These are phyloP conservation scores for Araneus ventricosus DNA, from an alignment of 1,140 invertebrate species.

Conservation along the genomic window DNA sequence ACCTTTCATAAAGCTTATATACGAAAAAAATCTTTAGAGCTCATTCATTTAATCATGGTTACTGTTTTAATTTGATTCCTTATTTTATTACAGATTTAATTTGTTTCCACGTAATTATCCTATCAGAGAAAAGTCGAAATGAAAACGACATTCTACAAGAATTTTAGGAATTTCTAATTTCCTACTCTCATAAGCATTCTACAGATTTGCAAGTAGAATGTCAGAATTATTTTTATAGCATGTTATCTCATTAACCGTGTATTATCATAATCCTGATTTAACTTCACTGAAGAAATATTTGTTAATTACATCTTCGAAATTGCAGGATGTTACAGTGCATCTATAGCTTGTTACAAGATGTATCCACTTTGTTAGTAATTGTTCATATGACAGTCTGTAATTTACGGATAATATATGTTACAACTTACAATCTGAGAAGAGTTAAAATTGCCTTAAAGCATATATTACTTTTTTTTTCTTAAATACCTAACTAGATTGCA, in stretches of 20 bases:
- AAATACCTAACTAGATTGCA: too few relatives aligned
- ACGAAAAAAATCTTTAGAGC: too few relatives aligned
- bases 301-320: conserved; percentile 39
- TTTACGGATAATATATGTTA: background rate
- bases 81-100: too few relatives aligned
- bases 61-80: too few relatives aligned
- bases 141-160: too few relatives aligned
- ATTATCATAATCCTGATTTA: conserved; percentile 33
- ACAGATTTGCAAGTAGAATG: background rate
- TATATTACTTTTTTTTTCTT: background rate
- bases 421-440: background rate
- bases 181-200: too few relatives aligned
- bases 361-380: conserved; percentile 35
- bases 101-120: too few relatives aligned
- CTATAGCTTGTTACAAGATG: background rate
- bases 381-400: background rate
- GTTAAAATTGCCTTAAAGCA: background rate
- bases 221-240: background rate
- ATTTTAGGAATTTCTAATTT: too few relatives aligned
- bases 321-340: background rate
- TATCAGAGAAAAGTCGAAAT: too few relatives aligned
- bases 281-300: conserved; percentile 1
- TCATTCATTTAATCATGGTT: too few relatives aligned
- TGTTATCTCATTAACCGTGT: conserved; percentile 13
- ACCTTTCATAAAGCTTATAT: too few relatives aligned